Percentiles rank a stretch among this genome's conserved stretches.
Evolutionary conservation across 2,888 invertebrate genomes (phyloP).

Genomic region (Poecilobothrus nobilitatus): DNA sequence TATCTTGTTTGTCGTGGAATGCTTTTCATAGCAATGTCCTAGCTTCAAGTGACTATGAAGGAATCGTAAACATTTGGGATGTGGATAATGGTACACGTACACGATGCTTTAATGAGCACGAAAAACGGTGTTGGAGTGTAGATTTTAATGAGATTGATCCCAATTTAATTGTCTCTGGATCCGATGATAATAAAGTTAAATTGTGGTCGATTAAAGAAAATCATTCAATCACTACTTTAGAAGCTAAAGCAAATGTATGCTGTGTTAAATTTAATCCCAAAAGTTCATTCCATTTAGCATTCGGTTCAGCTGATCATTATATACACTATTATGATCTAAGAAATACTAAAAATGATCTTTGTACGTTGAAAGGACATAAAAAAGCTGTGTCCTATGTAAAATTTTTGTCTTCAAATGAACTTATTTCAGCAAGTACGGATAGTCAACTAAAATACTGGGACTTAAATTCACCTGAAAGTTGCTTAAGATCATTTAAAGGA

Average conservation of each 20-base stretch:
- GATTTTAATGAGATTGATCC: constrained; percentile 90
- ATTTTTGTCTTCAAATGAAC: constrained; percentile 73
- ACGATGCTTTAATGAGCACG: constrained; percentile 77
- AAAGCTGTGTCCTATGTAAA: constrained; percentile 93
- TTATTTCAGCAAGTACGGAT: constrained; percentile 89
- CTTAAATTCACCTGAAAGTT: constrained; percentile 63
- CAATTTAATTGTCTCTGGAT: constrained; percentile 80
- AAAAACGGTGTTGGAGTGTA: constrained; percentile 92
- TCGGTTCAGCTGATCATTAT: constrained; percentile 95
- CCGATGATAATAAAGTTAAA: constrained; percentile 88
- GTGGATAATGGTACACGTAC: constrained; percentile 66
- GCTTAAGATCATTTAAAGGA: constrained; percentile 77
- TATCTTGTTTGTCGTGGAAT: constrained; percentile 92
- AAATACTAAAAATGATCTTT: constrained; percentile 69
- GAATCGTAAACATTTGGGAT: constrained; percentile 62
- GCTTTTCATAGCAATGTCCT: constrained; percentile 66
- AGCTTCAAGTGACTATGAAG: too few relatives aligned
- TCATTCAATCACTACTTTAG: constrained; percentile 76
- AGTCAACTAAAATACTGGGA: constrained; percentile 88
- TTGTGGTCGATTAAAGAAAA: constrained; percentile 85
- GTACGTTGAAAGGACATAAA: constrained; percentile 78
- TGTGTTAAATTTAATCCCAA: constrained; percentile 85
- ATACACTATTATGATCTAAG: constrained; percentile 92
- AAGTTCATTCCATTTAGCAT: constrained; percentile 80
- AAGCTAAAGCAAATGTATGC: constrained; percentile 91